Evolutionary conservation across 2,888 invertebrate genomes (phyloP).

Genomic region (Chymomyza caudatula): DNA sequence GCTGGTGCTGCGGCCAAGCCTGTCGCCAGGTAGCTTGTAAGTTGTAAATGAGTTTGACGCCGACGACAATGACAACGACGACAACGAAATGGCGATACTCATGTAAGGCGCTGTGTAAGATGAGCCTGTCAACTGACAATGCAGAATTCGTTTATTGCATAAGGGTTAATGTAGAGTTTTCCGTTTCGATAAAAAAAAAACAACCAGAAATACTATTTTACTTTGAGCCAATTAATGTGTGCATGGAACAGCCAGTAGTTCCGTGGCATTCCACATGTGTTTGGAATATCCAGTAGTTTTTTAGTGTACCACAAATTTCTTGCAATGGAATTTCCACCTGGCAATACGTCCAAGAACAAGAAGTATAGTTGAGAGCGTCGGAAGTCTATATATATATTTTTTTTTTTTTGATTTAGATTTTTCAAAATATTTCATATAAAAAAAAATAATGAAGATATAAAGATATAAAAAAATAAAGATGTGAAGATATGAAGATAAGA

Average conservation of each 20-base stretch:
- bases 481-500: too few relatives aligned
- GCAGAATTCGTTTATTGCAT: constrained; percentile 22
- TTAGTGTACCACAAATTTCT: background rate
- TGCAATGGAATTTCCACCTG: background rate
- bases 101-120: constrained; percentile 18
- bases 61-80: constrained; percentile 32
- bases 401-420: too few relatives aligned
- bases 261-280: too few relatives aligned
- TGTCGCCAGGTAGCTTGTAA: constrained; percentile 44
- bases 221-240: background rate
- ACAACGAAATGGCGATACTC: constrained; percentile 6
- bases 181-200: background rate
- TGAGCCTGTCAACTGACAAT: constrained; percentile 32
- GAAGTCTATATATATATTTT: too few relatives aligned
- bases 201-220: background rate
- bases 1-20: background rate
- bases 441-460: too few relatives aligned
- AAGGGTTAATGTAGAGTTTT: background rate
- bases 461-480: too few relatives aligned
- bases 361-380: too few relatives aligned
- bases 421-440: too few relatives aligned
- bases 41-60: constrained; percentile 50
- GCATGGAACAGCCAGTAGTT: background rate
- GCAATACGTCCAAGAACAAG: too few relatives aligned
- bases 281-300: background rate